Percentiles rank a stretch among this genome's conserved stretches.
phyloP scores from a whole-genome alignment of 2,888 invertebrate genomes.

The Drosophila mulleri region DNA sequence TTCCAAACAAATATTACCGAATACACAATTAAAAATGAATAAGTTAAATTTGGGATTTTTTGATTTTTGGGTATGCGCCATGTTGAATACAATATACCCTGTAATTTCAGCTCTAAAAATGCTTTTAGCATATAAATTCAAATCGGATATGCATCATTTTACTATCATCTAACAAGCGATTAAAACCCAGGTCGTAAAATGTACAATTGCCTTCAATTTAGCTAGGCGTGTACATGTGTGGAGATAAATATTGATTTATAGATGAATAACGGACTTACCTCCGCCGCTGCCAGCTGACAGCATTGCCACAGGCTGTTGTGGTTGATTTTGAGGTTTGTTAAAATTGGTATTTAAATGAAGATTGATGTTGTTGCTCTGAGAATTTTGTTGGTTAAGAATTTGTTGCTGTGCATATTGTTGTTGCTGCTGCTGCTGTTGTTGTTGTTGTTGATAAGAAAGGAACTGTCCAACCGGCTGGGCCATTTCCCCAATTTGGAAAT shows the following conservation, averaged over 20 bases:
- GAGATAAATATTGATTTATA: neutral
- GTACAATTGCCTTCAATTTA: neutral
- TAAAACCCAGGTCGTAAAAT: neutral
- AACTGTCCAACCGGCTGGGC: conserved; percentile 29
- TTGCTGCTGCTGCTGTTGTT: conserved; percentile 35
- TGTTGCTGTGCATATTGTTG: conserved; percentile 36
- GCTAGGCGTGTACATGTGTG: neutral
- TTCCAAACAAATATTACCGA: neutral
- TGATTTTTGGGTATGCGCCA: neutral
- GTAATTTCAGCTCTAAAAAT: too few species aligned
- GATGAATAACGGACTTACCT: conserved; percentile 61
- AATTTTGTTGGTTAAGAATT: conserved; percentile 39
- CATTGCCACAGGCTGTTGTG: conserved; percentile 56
- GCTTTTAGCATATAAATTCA: neutral
- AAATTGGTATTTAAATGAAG: conserved; percentile 36
- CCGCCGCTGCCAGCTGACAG: conserved; percentile 59
- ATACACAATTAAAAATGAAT: neutral
- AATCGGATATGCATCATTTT: neutral
- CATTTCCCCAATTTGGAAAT: conserved; percentile 50
- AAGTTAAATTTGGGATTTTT: neutral
- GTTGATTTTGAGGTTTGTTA: conserved; percentile 56
- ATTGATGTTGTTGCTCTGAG: conserved; percentile 35
- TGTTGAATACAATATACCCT: neutral
- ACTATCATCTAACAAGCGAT: neutral
- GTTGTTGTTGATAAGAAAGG: conserved; percentile 33